These are phyloP conservation scores for Atta texana DNA, from an alignment of 1,140 invertebrate species.

Conservation along the genomic window DNA sequence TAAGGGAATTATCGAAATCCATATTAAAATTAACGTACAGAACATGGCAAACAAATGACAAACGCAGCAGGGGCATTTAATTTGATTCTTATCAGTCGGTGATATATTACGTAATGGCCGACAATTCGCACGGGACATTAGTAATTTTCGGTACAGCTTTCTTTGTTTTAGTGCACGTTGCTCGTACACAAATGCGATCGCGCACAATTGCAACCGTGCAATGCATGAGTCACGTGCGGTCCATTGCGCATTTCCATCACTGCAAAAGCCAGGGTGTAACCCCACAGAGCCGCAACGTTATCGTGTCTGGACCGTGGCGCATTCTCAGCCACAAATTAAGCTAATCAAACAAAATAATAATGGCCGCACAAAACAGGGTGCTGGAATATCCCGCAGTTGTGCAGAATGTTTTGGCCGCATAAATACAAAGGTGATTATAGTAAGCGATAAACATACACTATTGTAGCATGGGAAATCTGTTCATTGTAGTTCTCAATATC, in stretches of 20 bases:
- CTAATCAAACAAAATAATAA: constrained; percentile 67
- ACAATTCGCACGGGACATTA: constrained; percentile 62
- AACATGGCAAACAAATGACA: constrained; percentile 3
- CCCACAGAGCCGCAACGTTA: constrained; percentile 66
- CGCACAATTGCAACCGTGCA: constrained; percentile 53
- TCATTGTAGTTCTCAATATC: not conserved
- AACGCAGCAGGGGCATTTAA: constrained; percentile 3
- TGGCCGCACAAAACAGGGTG: constrained; percentile 44
- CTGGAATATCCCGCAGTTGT: constrained; percentile 22
- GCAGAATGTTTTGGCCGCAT: constrained; percentile 29
- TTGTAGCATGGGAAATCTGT: not conserved
- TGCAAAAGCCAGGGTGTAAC: constrained; percentile 48
- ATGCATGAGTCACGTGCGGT: constrained; percentile 61
- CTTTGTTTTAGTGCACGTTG: constrained; percentile 51
- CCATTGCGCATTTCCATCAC: constrained; percentile 65
- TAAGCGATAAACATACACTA: not conserved
- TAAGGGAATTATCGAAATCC: not conserved
- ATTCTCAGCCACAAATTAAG: constrained; percentile 55
- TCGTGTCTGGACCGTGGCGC: constrained; percentile 53
- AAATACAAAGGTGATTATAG: constrained; percentile 47
- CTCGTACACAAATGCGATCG: constrained; percentile 34
- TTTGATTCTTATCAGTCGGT: constrained; percentile 48
- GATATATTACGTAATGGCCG: constrained; percentile 44
- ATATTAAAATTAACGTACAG: constrained; percentile 10
- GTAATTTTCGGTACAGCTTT: constrained; percentile 60